Base-by-base conservation (phyloP, 2,888 invertebrate genomes). In the Clistopyga incitator region DNA sequence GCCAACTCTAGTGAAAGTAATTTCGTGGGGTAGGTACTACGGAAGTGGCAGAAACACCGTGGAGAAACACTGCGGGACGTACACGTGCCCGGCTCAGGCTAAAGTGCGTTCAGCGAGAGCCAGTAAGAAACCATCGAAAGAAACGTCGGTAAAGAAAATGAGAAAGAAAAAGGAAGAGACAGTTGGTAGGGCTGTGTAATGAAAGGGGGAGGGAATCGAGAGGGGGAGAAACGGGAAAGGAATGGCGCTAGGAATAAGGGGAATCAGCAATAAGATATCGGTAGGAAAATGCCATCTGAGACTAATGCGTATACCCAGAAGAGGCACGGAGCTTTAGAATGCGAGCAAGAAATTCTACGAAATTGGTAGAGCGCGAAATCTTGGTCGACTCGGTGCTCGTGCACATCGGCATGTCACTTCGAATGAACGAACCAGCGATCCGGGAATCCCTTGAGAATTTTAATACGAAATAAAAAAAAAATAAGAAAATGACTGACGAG, bases 1-100 rank as follows among this genome's bases (percentile, higher is more conserved):
- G 74, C 80, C 56, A 70, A 68, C 82, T 65, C 80, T 80, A 56
- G 72, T 70, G 79, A 80, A 82, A 80, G 77, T 79, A 81, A 80
- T 80, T 78, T 65, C 56, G 71, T 29, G 52, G 25, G 67, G 42
- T 72, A 78, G 61, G 45, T 76, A 70, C 67, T 34, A 15, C 15
- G 18, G 42, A 65, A 50, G 20, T 70, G 68, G 42, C 61, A 59
- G 23, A 54, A 54, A 82, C 67, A 76, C 34, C 25, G 70, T 54
- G 75, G 42, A 59, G 68, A 79, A 76, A 61, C n/a, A 83, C 65
- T 76, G 67, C 67, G 76, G 79, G 76, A 42, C 38, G 67, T 65
- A 75, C 42, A 64, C 78, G 65, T 54, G 59, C 54, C 61, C 65
- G 42, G 59, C 50, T 20, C 59, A 38, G 64, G 71, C 79, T 71